Percentiles rank a stretch among this genome's conserved stretches.
These are phyloP conservation scores for Callosobruchus maculatus DNA, from an alignment of 2,888 invertebrate genomes.

Conservation along the genomic window DNA sequence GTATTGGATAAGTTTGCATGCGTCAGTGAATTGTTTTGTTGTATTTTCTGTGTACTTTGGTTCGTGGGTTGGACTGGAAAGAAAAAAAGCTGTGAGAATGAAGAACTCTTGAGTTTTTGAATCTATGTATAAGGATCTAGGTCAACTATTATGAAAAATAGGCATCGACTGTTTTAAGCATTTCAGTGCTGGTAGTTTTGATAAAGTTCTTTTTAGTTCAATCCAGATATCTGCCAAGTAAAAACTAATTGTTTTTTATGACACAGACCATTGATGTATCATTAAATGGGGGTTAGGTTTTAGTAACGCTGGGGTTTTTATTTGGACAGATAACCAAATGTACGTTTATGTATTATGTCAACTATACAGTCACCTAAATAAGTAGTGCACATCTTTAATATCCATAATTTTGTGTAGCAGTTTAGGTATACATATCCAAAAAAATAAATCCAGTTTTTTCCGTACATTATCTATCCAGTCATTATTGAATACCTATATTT, in stretches of 20 bases:
- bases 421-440: no score
- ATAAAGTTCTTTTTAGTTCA: background rate
- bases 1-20: background rate
- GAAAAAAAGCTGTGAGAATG: background rate
- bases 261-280: background rate
- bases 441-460: background rate
- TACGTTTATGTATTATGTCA: conserved; percentile 3
- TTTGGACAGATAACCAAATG: background rate
- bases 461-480: conserved; percentile 10
- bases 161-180: no score
- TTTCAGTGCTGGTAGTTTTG: no score
- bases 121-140: no score
- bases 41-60: background rate
- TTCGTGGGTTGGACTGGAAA: background rate
- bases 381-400: background rate
- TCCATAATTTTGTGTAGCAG: no score
- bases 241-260: background rate
- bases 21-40: background rate
- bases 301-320: no score
- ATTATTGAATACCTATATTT: no score
- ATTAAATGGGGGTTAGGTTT: no score
- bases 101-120: no score
- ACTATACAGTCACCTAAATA: conserved; percentile 1
- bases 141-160: no score
- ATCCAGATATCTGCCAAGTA: background rate